Base-by-base conservation (phyloP, 2,888 invertebrate species). In the Abrostola triplasia region DNA sequence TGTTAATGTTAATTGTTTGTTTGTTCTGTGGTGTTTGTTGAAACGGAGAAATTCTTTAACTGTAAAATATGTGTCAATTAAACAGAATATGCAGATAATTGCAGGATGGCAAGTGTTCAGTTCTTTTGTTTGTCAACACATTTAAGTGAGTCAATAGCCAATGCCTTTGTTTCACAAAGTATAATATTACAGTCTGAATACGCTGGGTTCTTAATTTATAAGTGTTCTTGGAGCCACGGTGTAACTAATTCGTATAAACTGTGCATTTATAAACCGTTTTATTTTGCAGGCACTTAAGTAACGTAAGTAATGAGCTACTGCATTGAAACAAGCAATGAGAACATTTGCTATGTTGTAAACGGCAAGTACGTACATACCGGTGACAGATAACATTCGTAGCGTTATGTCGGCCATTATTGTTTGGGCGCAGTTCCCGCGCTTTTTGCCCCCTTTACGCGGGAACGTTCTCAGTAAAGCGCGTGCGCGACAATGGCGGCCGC, bases 341-440 rank as follows among this genome's bases (percentile, higher is more conserved):
- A 92, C 88, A 89, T 88, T 88, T 74, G 84, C 86, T 86, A 88
- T 90, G 89, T 90, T 87, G 91, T 89, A 90, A 90, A 89, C 81
- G 61, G 70, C 73, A 78, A 78, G 75, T 81, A 79, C 73, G 69
- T 81, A 83, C 76, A 76, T 72, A 70, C 64, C 63, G 76, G 78
- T 79, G 80, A 85, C 82, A 92, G 92, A 93, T 93, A 93, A 91
- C 90, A 92, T 93, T 92, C 83, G 90, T 89, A 89, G 90, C 89
- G 90, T 92, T 92, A 94, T 93, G 92, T 92, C 90, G 92, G 90
- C 90, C 89, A 90, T 93, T 90, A 92, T 94, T 92, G 91, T 91
- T 88, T 85, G 74, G 84, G 84, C 77, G 83, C 71, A 80, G 90
- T 93, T 95, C 95, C 93, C 94, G 94, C 94, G 94, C 90, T 93